A percentile compares a stretch with the other conserved stretches of the same genome.
These are phyloP conservation scores for Oscheius sp. DNA, from an alignment of 2,888 invertebrate genomes.

Conservation along the genomic window DNA sequence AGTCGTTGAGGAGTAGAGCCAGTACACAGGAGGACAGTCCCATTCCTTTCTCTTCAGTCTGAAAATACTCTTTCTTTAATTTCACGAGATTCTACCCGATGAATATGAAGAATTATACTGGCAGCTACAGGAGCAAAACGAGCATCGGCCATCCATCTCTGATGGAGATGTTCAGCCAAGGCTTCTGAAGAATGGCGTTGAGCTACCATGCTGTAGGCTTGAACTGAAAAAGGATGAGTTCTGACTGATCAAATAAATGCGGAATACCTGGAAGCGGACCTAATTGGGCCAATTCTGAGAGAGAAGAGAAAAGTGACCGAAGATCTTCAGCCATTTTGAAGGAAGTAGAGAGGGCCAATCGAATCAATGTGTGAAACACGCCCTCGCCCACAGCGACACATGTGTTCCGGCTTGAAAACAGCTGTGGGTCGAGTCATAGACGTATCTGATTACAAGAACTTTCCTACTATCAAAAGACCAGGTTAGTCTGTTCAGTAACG, in stretches of 20 bases:
- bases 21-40: conserved; percentile 53
- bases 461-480: background rate
- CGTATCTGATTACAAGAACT: background rate
- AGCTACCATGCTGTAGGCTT: conserved; percentile 59
- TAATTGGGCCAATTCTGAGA: conserved; percentile 54
- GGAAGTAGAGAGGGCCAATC: background rate
- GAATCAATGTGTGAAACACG: conserved; percentile 27
- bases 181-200: conserved; percentile 52
- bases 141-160: conserved; percentile 57
- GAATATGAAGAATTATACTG: conserved; percentile 56
- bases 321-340: conserved; percentile 54
- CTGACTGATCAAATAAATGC: background rate
- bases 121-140: conserved; percentile 57
- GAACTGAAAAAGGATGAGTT: conserved; percentile 44
- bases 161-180: conserved; percentile 55
- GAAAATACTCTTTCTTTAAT: background rate
- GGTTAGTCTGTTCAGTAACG: too few relatives aligned
- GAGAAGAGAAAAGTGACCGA: conserved; percentile 53
- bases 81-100: conserved; percentile 36
- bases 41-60: conserved; percentile 53
- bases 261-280: conserved; percentile 55
- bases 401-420: conserved; percentile 34
- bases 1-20: conserved; percentile 57
- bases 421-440: conserved; percentile 13
- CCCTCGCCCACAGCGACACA: conserved; percentile 6